Conservation (phyloP, 2,797 vertebrate genomes). For the Sebastes itinus region DNA sequence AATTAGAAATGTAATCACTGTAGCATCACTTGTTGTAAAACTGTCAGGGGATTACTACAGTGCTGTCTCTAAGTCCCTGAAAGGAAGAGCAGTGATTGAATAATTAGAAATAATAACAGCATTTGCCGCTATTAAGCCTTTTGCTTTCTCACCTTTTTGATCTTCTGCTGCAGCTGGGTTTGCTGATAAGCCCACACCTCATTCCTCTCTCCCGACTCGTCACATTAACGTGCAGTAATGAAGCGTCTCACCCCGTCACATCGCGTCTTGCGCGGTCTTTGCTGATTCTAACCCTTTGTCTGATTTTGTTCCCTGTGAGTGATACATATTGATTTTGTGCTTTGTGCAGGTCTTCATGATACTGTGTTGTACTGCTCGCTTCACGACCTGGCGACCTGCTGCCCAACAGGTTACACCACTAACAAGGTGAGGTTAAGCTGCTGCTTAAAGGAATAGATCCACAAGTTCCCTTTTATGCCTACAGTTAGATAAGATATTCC, state of each 20-base stretch:
- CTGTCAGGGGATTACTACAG: conserved; percentile 41
- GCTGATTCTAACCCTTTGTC: background rate
- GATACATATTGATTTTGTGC: background rate
- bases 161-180: conserved; percentile 47
- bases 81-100: conserved; percentile 41
- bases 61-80: conserved; percentile 40
- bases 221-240: conserved; percentile 32
- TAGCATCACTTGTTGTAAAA: conserved; percentile 41
- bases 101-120: conserved; percentile 53
- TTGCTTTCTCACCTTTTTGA: conserved; percentile 53
- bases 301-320: background rate
- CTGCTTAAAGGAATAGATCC: background rate
- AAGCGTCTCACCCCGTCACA: background rate
- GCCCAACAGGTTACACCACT: conserved; percentile 89
- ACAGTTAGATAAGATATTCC: background rate
- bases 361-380: conserved; percentile 90
- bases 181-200: conserved; percentile 52
- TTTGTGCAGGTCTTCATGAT: conserved; percentile 88
- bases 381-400: conserved; percentile 84
- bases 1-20: conserved; percentile 70
- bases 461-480: background rate
- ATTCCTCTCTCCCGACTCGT: background rate
- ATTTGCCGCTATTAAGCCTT: conserved; percentile 25
- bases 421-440: conserved; percentile 87
- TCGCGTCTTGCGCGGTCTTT: background rate